phyloP scores from a whole-genome alignment of 2,888 invertebrate species.

The Emmelina monodactyla region DNA sequence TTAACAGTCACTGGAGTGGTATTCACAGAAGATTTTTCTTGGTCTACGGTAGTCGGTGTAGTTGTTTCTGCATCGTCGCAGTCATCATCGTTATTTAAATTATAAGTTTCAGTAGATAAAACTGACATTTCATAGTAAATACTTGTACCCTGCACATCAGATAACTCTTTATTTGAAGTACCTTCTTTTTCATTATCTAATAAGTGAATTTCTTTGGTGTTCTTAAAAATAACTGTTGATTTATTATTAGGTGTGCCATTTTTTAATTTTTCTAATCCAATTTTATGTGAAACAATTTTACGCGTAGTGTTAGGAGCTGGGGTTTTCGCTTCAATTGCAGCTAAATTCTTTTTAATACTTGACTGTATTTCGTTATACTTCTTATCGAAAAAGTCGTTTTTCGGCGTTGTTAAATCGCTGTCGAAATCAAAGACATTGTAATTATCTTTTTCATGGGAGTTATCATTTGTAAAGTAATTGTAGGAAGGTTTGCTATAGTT shows the following conservation, averaged over 20 bases:
- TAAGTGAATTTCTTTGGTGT: conserved; percentile 60
- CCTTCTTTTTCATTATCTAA: conserved; percentile 50
- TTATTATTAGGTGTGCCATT: conserved; percentile 55
- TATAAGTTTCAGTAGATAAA: conserved; percentile 53
- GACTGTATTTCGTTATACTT: conserved; percentile 58
- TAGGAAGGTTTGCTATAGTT: conserved; percentile 35
- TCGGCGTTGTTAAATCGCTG: conserved; percentile 60
- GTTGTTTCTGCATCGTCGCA: conserved; percentile 45
- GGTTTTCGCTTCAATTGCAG: conserved; percentile 33
- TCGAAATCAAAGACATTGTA: conserved; percentile 49
- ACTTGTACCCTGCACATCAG: conserved; percentile 59
- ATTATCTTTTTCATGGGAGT: conserved; percentile 29
- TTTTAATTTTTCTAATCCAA: conserved; percentile 30
- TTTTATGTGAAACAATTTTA: conserved; percentile 35
- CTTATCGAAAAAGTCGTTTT: conserved; percentile 59
- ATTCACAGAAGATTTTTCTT: conserved; percentile 31
- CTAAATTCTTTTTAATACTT: conserved; percentile 60
- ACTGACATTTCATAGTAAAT: conserved; percentile 61
- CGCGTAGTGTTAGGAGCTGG: conserved; percentile 32
- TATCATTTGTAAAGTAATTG: conserved; percentile 28
- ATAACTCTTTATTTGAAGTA: conserved; percentile 40
- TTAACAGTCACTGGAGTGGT: conserved; percentile 24
- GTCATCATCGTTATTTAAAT: conserved; percentile 37
- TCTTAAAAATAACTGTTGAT: conserved; percentile 57
- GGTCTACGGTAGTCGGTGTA: conserved; percentile 30